Percentiles rank a stretch among this genome's conserved stretches.
These are phyloP conservation scores for Eutolmus rufibarbis DNA, from an alignment of 2,888 invertebrate genomes.

Conservation along the genomic window DNA sequence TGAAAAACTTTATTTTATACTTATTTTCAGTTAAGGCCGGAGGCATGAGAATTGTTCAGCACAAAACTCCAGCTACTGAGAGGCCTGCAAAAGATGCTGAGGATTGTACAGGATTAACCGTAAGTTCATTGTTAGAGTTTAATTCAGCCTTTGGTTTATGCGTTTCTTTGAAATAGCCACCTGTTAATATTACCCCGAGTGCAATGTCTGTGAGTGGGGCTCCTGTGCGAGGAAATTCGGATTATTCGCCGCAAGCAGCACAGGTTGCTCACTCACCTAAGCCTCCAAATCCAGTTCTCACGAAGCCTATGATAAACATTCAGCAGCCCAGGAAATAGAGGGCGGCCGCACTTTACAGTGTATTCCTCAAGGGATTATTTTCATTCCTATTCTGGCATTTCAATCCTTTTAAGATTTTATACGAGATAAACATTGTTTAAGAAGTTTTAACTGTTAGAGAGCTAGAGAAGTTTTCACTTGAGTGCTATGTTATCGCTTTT, in stretches of 20 bases:
- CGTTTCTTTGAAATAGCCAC: constrained; percentile 54
- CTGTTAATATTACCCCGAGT: constrained; percentile 73
- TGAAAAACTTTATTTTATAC: not conserved
- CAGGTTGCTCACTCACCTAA: constrained; percentile 84
- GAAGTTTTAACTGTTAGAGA: constrained; percentile 21
- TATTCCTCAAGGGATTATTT: not conserved
- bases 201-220: constrained; percentile 79
- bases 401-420: constrained; percentile 11
- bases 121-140: constrained; percentile 59
- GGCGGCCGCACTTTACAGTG: not conserved
- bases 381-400: constrained; percentile 29
- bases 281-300: constrained; percentile 71
- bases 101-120: constrained; percentile 76
- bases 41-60: constrained; percentile 90
- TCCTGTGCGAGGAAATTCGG: constrained; percentile 81
- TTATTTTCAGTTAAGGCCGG: constrained; percentile 80
- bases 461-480: not conserved
- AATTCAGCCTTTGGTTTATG: not conserved
- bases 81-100: constrained; percentile 74
- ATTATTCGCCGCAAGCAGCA: constrained; percentile 88
- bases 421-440: constrained; percentile 12
- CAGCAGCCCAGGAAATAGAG: constrained; percentile 87
- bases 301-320: constrained; percentile 74
- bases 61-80: constrained; percentile 74
- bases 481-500: constrained; percentile 25